These are phyloP conservation scores for Hyposoter didymator DNA, from an alignment of 2,888 invertebrate genomes.

Conservation along the genomic window DNA sequence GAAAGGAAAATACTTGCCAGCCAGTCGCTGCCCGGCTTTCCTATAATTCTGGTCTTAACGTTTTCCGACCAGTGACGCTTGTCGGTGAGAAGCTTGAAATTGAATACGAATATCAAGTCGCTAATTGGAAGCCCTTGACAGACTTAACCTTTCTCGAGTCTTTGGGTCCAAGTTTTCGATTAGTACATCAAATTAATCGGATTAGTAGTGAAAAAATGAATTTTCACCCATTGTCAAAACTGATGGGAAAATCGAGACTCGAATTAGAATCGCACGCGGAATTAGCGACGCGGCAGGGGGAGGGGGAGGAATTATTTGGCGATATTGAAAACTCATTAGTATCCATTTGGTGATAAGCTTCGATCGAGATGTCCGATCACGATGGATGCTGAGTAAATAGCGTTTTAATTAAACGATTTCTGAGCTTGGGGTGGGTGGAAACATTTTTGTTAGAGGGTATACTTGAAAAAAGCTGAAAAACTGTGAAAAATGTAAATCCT, in stretches of 20 bases:
- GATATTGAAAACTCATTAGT: conserved; percentile 32
- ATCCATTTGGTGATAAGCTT: conserved; percentile 46
- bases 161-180: neutral
- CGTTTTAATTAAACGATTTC: conserved; percentile 41
- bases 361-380: conserved; percentile 48
- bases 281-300: neutral
- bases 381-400: conserved; percentile 39
- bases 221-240: neutral
- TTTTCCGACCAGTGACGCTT: neutral
- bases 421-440: conserved; percentile 12
- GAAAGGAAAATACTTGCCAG: neutral
- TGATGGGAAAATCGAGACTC: neutral
- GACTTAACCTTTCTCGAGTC: neutral
- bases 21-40: neutral
- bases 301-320: neutral
- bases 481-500: conserved; percentile 54
- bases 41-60: neutral
- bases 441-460: conserved; percentile 44
- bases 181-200: neutral
- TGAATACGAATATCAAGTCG: neutral
- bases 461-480: conserved; percentile 35
- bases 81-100: neutral
- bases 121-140: neutral
- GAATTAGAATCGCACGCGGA: neutral
- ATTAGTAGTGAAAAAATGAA: neutral